Percentiles rank a stretch among this genome's conserved stretches.
These are phyloP conservation scores for Anastrepha obliqua DNA, from an alignment of 1,140 invertebrate genomes.

Conservation along the genomic window DNA sequence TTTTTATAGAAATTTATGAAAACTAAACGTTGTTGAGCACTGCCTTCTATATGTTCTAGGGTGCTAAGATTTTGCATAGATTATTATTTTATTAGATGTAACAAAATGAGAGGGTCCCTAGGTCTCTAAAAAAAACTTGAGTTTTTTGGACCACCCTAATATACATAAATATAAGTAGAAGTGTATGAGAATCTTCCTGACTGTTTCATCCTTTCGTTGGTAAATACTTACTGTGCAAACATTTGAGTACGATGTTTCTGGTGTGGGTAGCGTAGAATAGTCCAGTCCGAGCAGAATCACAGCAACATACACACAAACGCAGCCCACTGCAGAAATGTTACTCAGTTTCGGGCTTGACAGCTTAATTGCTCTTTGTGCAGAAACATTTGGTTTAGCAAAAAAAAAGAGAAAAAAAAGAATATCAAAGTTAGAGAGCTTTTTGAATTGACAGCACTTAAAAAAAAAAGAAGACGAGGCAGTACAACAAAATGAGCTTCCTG, in stretches of 20 bases:
- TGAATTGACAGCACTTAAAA: not conserved
- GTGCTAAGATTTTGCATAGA: too few relatives aligned
- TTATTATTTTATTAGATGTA: too few relatives aligned
- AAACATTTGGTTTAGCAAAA: not conserved
- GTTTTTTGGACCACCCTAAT: too few relatives aligned
- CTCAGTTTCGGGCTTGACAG: slow-evolving; percentile 97
- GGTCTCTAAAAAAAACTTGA: too few relatives aligned
- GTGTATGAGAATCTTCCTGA: too few relatives aligned
- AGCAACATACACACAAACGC: slow-evolving; percentile 93
- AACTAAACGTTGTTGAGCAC: too few relatives aligned
- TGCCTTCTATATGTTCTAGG: too few relatives aligned
- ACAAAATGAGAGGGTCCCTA: too few relatives aligned
- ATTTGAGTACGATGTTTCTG: slow-evolving; percentile 82
- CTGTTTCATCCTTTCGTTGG: too few relatives aligned
- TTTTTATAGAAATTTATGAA: too few relatives aligned
- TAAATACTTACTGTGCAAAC: slow-evolving; percentile 87
- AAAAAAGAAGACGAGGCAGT: slow-evolving; percentile 7
- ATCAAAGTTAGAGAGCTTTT: slow-evolving; percentile 47
- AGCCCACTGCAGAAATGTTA: slow-evolving; percentile 96
- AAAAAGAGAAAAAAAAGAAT: not conserved
- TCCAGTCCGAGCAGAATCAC: slow-evolving; percentile 93
- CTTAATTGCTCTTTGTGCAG: slow-evolving; percentile 82
- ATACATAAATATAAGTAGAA: too few relatives aligned
- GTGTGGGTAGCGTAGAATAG: slow-evolving; percentile 82
- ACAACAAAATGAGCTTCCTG: not conserved